Conservation (phyloP, 2,888 invertebrate species). For the Falcaria lacertinaria region DNA sequence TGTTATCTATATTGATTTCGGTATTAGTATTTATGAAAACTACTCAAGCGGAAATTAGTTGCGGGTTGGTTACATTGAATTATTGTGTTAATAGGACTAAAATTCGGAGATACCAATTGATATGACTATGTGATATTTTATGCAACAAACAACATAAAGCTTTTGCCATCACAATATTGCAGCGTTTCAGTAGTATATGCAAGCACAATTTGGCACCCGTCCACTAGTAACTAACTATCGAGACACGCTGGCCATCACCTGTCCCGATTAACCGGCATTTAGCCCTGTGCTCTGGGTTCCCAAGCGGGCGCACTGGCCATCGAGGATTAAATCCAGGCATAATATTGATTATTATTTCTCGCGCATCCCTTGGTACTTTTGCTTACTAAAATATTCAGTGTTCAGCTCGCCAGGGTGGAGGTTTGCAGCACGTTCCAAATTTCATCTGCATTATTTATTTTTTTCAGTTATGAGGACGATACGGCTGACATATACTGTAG, state of each 20-base stretch:
- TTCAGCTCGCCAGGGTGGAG: not conserved
- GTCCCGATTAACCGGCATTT: too few relatives aligned
- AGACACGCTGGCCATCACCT: too few relatives aligned
- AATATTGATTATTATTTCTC: slow-evolving; percentile 1
- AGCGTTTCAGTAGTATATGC: too few relatives aligned
- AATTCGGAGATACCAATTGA: too few relatives aligned
- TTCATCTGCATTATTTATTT: not conserved
- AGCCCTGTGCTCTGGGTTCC: too few relatives aligned
- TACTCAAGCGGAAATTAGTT: not conserved
- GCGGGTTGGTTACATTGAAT: too few relatives aligned
- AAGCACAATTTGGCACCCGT: too few relatives aligned
- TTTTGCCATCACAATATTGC: too few relatives aligned
- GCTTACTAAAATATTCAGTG: not conserved
- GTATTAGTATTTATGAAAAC: not conserved
- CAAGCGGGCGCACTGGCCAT: not conserved
- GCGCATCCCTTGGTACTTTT: not conserved
- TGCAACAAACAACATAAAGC: too few relatives aligned
- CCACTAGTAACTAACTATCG: too few relatives aligned
- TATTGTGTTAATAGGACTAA: too few relatives aligned
- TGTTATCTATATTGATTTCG: slow-evolving; percentile 18
- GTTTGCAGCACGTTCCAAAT: not conserved
- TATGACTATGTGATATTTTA: too few relatives aligned
- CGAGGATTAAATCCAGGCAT: not conserved
- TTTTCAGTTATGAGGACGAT: not conserved
- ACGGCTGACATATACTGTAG: not conserved